phyloP scores from a whole-genome alignment of 2,113 vertebrate genomes.

The Mellivora capensis region DNA sequence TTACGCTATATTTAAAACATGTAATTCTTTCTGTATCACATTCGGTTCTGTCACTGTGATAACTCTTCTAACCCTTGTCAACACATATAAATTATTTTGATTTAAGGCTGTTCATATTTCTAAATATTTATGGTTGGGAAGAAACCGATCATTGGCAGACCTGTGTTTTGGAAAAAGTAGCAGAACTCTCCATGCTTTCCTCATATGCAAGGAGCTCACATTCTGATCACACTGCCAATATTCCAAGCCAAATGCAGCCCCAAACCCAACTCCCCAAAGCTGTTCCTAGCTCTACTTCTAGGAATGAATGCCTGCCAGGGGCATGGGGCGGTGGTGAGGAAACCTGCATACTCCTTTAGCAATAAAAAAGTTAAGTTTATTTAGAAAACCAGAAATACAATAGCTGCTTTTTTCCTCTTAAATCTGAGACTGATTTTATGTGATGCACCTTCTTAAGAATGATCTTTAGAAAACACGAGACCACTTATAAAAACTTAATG shows the following conservation, averaged over 20 bases:
- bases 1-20: neutral
- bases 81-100: neutral
- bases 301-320: neutral
- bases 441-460: neutral
- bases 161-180: slow-evolving; percentile 2
- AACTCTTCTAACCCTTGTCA: neutral
- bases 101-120: neutral
- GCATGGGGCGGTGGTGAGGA: neutral
- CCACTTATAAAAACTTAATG: neutral
- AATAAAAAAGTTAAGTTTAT: neutral
- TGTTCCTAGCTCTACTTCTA: neutral
- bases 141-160: neutral
- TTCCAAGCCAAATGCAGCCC: neutral
- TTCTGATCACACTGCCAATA: neutral
- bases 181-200: neutral
- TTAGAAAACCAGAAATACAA: neutral
- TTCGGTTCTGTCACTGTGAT: neutral
- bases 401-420: neutral
- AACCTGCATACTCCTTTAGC: neutral
- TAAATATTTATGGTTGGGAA: neutral
- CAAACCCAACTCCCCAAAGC: neutral
- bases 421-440: neutral
- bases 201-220: neutral
- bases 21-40: neutral
- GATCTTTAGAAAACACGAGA: neutral